Evolutionary conservation across 2,888 invertebrate species (phyloP).

Genomic region (Acheta domesticus): DNA sequence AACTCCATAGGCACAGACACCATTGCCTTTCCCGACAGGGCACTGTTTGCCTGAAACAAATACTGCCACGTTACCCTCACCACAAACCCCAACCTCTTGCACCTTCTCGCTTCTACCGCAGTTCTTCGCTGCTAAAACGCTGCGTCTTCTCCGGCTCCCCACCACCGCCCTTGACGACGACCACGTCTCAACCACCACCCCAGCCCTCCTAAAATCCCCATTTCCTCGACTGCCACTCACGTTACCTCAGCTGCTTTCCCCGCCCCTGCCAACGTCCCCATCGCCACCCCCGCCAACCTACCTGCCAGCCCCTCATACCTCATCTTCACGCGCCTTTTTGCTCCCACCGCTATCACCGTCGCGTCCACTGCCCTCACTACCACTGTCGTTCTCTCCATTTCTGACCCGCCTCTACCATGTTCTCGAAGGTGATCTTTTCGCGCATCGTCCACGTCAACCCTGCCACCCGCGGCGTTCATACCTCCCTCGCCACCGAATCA

Average conservation of each 20-base stretch:
- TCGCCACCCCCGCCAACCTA: background rate
- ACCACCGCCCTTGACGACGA: no score
- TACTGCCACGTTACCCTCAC: no score
- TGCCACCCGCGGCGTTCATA: no score
- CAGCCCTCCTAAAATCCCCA: no score
- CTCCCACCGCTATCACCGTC: background rate
- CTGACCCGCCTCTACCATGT: background rate
- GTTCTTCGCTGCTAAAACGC: no score
- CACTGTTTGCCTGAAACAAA: no score
- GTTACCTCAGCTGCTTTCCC: no score
- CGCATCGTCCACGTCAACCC: background rate
- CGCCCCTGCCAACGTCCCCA: background rate
- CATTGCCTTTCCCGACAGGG: background rate
- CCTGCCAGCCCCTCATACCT: background rate
- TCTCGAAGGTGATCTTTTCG: background rate
- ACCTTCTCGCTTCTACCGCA: no score
- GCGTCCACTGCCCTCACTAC: conserved; percentile 21
- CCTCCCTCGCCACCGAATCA: background rate
- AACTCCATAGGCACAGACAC: background rate
- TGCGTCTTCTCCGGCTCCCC: no score
- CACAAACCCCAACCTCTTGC: no score
- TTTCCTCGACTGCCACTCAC: no score
- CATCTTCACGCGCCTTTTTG: background rate
- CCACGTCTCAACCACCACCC: no score
- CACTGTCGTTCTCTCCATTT: background rate